A percentile compares a stretch with the other conserved stretches of the same genome.
phyloP scores from a whole-genome alignment of 2,797 vertebrate species.

The Dicrostonyx torquatus region DNA sequence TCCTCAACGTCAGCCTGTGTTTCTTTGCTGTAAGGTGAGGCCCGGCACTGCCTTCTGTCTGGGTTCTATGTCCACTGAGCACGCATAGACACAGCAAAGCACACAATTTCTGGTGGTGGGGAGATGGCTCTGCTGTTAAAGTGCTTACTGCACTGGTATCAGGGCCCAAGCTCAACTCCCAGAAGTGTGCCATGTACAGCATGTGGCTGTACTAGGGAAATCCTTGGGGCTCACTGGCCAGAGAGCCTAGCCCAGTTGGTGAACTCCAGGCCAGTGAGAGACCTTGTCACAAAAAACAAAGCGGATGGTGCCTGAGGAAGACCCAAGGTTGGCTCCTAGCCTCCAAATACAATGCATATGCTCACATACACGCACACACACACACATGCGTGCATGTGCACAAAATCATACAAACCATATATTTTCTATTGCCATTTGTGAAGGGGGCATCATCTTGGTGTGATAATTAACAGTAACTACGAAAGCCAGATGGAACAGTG shows the following conservation, averaged over 20 bases:
- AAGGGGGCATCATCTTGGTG: not conserved
- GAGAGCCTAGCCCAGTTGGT: not conserved
- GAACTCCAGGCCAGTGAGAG: not conserved
- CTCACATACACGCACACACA: not conserved
- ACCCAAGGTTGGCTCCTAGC: not conserved
- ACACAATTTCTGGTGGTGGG: not conserved
- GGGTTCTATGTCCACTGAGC: not conserved
- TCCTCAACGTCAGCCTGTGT: fast-evolving
- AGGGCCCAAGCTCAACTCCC: not conserved
- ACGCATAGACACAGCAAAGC: not conserved
- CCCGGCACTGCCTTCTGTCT: not conserved
- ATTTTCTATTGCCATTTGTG: not conserved
- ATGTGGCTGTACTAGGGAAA: not conserved
- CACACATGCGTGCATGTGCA: not conserved
- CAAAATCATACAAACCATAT: not conserved
- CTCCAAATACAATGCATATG: not conserved
- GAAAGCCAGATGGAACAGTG: not conserved
- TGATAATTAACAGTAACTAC: not conserved
- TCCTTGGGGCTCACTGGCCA: not conserved
- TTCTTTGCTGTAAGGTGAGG: not conserved
- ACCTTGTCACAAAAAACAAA: not conserved
- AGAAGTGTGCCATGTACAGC: not conserved
- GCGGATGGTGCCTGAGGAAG: not conserved
- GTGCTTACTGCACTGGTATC: not conserved
- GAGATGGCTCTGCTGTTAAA: not conserved